phyloP scores from a whole-genome alignment of 2,113 vertebrate species.

The Glaucomys volans region DNA sequence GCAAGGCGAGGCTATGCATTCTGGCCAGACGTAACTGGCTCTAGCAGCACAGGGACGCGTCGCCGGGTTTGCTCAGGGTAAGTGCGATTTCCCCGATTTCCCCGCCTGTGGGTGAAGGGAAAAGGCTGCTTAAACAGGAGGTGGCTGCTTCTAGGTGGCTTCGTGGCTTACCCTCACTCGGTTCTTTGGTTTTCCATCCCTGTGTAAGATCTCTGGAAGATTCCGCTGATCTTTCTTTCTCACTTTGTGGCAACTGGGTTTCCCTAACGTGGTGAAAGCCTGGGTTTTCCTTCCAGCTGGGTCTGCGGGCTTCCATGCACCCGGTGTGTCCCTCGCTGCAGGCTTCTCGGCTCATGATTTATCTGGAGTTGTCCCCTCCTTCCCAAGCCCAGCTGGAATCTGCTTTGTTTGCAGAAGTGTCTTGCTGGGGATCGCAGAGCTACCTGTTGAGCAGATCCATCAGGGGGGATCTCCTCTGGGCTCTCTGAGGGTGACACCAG shows the following conservation, averaged over 20 bases:
- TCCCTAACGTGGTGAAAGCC: background rate
- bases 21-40: background rate
- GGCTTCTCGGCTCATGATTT: background rate
- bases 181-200: fast-evolving
- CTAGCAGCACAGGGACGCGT: constrained; percentile 55
- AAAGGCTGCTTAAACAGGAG: fast-evolving
- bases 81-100: constrained; percentile 70
- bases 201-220: background rate
- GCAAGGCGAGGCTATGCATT: constrained; percentile 65
- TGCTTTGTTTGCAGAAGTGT: background rate
- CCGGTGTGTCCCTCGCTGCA: fast-evolving
- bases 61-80: constrained; percentile 81
- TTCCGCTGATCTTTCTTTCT: fast-evolving
- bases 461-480: background rate
- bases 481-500: background rate
- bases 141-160: fast-evolving
- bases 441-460: fast-evolving
- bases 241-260: background rate
- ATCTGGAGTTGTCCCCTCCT: background rate
- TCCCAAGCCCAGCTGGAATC: background rate
- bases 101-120: fast-evolving
- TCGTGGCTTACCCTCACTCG: fast-evolving
- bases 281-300: fast-evolving
- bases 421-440: background rate
- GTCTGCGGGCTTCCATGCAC: fast-evolving